Evolutionary conservation across 1,140 invertebrate species (phyloP).

Genomic region (Macrocentrus cingulum): DNA sequence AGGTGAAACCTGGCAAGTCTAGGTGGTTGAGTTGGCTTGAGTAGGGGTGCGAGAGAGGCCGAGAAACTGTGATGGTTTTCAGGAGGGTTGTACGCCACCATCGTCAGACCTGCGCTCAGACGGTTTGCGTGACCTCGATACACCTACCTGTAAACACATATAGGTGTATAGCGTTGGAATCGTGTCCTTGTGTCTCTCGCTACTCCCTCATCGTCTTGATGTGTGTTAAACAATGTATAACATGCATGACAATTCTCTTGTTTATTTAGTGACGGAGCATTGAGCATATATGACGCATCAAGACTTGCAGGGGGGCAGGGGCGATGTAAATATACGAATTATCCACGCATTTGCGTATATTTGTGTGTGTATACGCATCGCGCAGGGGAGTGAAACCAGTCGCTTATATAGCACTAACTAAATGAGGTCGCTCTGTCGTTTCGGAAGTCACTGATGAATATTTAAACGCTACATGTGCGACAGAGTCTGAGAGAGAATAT

Average conservation of each 20-base stretch:
- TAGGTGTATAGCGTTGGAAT: slow-evolving; percentile 10
- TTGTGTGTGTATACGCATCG: too few relatives aligned
- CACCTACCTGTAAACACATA: slow-evolving; percentile 23
- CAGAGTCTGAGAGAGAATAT: too few relatives aligned
- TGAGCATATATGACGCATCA: background rate
- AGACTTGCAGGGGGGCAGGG: background rate
- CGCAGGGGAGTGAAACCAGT: too few relatives aligned
- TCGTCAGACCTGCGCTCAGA: slow-evolving; percentile 44
- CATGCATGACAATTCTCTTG: background rate
- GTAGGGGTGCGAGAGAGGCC: slow-evolving; percentile 11
- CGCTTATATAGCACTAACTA: background rate
- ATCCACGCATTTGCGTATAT: background rate
- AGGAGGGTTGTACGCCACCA: slow-evolving; percentile 27
- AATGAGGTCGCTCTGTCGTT: slow-evolving; percentile 8
- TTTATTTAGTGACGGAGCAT: slow-evolving; percentile 2
- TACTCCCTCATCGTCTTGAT: background rate
- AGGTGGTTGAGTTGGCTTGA: background rate
- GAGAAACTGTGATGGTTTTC: slow-evolving; percentile 21
- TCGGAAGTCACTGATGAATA: slow-evolving; percentile 10
- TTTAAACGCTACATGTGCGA: background rate
- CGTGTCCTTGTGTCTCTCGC: background rate
- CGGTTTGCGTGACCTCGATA: slow-evolving; percentile 43
- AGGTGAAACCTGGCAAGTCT: slow-evolving; percentile 8
- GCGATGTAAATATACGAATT: slow-evolving; percentile 14
- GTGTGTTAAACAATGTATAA: slow-evolving; percentile 9